phyloP scores from a whole-genome alignment of 2,797 vertebrate genomes.

The Sebastes goodei region DNA sequence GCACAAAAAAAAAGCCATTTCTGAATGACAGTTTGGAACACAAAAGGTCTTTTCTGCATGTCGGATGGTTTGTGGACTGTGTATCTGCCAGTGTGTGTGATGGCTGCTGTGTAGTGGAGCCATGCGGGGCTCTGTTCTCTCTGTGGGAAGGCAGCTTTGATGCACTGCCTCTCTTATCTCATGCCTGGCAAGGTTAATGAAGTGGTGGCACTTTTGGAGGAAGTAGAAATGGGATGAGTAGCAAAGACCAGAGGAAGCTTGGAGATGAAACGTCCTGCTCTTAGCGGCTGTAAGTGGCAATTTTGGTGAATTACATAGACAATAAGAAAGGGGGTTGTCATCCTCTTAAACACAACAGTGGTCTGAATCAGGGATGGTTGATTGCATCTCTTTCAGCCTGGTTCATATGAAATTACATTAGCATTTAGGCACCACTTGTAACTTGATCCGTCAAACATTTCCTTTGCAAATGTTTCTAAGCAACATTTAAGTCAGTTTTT shows the following conservation, averaged over 20 bases:
- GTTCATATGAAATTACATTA: slow-evolving; percentile 85
- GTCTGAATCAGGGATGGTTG: slow-evolving; percentile 77
- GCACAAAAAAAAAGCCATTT: slow-evolving; percentile 20
- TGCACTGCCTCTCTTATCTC: slow-evolving; percentile 87
- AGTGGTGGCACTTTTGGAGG: slow-evolving; percentile 87
- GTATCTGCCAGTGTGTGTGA: slow-evolving; percentile 65
- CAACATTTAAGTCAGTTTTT: slow-evolving; percentile 39
- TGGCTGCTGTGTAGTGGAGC: slow-evolving; percentile 74
- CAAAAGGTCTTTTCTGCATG: slow-evolving; percentile 67
- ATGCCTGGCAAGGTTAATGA: slow-evolving; percentile 88
- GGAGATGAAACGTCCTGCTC: slow-evolving; percentile 85
- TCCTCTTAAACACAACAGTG: slow-evolving; percentile 85
- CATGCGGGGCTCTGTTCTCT: slow-evolving; percentile 79
- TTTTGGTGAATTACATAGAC: slow-evolving; percentile 88
- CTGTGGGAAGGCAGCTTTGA: slow-evolving; percentile 84
- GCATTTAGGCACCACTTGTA: slow-evolving; percentile 81
- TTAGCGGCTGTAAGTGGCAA: slow-evolving; percentile 87
- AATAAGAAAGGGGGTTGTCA: slow-evolving; percentile 83
- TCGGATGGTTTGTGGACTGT: slow-evolving; percentile 59
- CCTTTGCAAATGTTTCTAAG: slow-evolving; percentile 33
- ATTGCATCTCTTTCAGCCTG: slow-evolving; percentile 85
- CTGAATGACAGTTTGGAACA: slow-evolving; percentile 70
- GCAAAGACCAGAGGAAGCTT: slow-evolving; percentile 86
- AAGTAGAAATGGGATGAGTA: slow-evolving; percentile 87
- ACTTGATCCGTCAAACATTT: slow-evolving; percentile 80